Evolutionary conservation across 2,888 invertebrate species (phyloP).

Genomic region (Caenorhabditis sp.): DNA sequence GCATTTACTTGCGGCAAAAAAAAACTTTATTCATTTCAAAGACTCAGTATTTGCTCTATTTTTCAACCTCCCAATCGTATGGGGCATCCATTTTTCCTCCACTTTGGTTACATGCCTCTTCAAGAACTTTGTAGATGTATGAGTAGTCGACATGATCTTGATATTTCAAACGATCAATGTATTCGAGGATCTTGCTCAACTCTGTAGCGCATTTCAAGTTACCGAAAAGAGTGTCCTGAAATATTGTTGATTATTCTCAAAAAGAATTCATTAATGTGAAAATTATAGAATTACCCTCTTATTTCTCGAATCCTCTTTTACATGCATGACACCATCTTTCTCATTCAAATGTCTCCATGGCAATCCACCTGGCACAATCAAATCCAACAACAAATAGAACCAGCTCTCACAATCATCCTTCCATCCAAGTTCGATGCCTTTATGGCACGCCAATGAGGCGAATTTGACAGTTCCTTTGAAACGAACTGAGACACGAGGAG

Average conservation of each 20-base stretch:
- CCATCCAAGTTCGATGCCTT: conserved; percentile 51
- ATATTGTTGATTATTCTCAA: too few relatives aligned
- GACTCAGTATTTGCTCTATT: not conserved
- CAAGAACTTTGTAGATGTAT: conserved; percentile 51
- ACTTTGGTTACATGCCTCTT: conserved; percentile 18
- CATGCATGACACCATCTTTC: conserved; percentile 48
- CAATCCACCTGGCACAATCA: conserved; percentile 50
- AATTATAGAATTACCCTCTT: conserved; percentile 26
- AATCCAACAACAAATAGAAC: conserved; percentile 65
- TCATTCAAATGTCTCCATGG: conserved; percentile 59
- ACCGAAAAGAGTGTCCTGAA: conserved; percentile 17
- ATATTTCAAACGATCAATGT: conserved; percentile 56
- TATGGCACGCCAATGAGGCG: conserved; percentile 62
- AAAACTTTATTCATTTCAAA: too few relatives aligned
- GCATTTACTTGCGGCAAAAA: too few relatives aligned
- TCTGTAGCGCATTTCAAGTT: conserved; percentile 43
- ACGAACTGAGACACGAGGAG: conserved; percentile 41
- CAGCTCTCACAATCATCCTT: conserved; percentile 67
- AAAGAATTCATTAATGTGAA: conserved; percentile 6
- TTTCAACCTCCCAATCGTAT: conserved; percentile 54
- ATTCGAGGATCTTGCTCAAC: conserved; percentile 53
- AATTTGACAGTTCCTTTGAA: conserved; percentile 67
- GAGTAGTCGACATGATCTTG: conserved; percentile 55
- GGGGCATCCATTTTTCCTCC: conserved; percentile 47
- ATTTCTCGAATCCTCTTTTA: conserved; percentile 51